Evolutionary conservation across 1,140 invertebrate species (phyloP), one percentile per base, ranked within the genome.

Genomic region (Caenorhabditis remanei): DNA sequence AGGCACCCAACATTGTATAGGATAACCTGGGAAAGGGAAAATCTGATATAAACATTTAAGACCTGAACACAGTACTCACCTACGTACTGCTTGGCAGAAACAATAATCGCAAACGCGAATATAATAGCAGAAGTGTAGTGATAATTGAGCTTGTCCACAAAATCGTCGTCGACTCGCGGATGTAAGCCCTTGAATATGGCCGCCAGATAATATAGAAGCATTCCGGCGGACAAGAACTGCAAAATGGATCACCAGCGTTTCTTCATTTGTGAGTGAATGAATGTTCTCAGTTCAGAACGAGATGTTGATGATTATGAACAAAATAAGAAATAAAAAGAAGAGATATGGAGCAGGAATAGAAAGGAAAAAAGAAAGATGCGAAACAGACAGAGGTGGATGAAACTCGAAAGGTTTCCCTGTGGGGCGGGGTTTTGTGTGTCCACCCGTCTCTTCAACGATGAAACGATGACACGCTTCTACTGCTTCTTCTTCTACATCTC

Each of bases 111-210:
- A 87, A 92, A 92, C 0, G 91, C 91, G 67, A 92, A 92, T 71
- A 92, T 92, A 65, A 92, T 92, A 55, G 91, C 91, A 32, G 92
- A 93, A 43, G 91, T 92, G 87, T 92, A 92, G 86, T 93, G 92
- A 75, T 92, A 92, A 83, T 92, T 92, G 55, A 92, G 87, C 88
- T 92, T 92, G 89, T 92, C 91, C 32, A 92, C 91, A 86, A 92
- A 92, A 71, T 92, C 91, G 79, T 92, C 91, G 88, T 92, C 91
- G 40, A 92, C 92, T 53, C 91, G 87, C 46, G 91, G 91, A 85
- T 92, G 91, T 40, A 92, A 87, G 55, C 91, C 92, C 79, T 93
- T 93, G 90, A 93, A 93, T 79, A 92, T 92, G 61, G 91, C 92
- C 67, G 91, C 91, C 87, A 92, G 88, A 85, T 92, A 92, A 88